Evolutionary conservation across 1,140 invertebrate genomes (phyloP), one percentile per base, ranked within the genome.

Genomic region (Lordiphosa clarofinis): DNA sequence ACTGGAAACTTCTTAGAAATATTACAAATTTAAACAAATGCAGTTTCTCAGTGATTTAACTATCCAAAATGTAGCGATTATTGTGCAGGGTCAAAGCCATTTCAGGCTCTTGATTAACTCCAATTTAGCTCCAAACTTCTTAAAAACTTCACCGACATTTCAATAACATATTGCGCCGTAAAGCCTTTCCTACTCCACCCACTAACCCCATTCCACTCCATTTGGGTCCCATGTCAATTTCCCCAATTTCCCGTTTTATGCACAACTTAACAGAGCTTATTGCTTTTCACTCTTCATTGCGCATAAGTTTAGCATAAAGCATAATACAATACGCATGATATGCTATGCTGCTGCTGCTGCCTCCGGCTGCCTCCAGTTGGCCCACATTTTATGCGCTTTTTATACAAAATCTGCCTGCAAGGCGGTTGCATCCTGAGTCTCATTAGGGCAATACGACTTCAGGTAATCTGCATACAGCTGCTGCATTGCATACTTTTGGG

Each of bases 251-350:
- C 43, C 62, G 73, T 72, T 76, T 81, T 74, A 82, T 81, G 75
- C 75, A 75, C 75, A 81, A 81, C 76, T 82, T 82, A 74, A 59
- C 75, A 75, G 67, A 76, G 76, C 76, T 81, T 82, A 81, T 81
- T 81, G 75, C 76, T 81, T 81, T 81, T 81, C 55, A 81, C 75
- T 81, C 75, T 72, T 82, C 76, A 82, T 72, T 81, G 75, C 75
- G 78, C 76, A 81, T 76, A 82, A 75, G 68, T 72, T 82, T 72
- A 76, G 76, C 72, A 75, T 72, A 46, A 46, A 46, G 43, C 43
- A 46, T 46, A 46, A 52, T 55, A 61, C 56, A 53, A 60, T 73
- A 62, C 69, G 74, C 56, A 79, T 48, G 64, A 67, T 57, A 63
- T 4, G 19, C 21, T 21, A 4, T 21, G 21, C 3, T 21, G 21